Evolutionary conservation across 2,888 invertebrate genomes (phyloP).

Genomic region (Caenorhabditis doughertyi): DNA sequence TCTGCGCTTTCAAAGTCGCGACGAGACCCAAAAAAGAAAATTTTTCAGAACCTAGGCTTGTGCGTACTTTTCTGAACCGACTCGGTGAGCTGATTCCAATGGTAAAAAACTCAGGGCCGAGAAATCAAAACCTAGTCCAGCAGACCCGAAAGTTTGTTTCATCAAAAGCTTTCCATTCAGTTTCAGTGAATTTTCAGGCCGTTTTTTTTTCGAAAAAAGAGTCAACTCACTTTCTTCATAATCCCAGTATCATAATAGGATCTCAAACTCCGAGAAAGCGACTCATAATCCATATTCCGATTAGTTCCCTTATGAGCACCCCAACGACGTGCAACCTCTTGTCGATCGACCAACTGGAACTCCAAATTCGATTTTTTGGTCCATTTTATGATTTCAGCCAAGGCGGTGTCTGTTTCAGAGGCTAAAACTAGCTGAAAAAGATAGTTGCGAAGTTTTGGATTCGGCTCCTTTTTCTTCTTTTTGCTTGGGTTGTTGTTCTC

Average conservation of each 20-base stretch:
- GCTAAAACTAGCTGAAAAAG: slow-evolving; percentile 6
- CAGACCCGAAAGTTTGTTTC: too few relatives aligned
- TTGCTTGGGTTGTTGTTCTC: slow-evolving; percentile 1
- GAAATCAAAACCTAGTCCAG: too few relatives aligned
- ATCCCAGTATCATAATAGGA: neutral
- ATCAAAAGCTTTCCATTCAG: neutral
- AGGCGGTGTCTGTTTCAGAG: neutral
- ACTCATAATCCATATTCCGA: slow-evolving; percentile 20
- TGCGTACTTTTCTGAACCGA: neutral
- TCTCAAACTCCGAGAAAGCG: slow-evolving; percentile 20
- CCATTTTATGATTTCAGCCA: slow-evolving; percentile 17
- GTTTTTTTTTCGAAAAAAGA: neutral
- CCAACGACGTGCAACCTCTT: slow-evolving; percentile 9
- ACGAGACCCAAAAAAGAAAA: neutral
- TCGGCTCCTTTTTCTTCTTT: neutral
- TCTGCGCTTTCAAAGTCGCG: too few relatives aligned
- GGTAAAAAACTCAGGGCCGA: neutral
- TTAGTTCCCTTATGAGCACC: slow-evolving; percentile 10
- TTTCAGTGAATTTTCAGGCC: too few relatives aligned
- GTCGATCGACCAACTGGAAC: slow-evolving; percentile 21
- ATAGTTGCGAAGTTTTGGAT: slow-evolving; percentile 19
- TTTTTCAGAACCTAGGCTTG: neutral
- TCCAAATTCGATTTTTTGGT: slow-evolving; percentile 11
- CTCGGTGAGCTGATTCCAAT: neutral
- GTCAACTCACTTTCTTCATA: slow-evolving; percentile 20